A percentile compares a stretch with the other conserved stretches of the same genome.
phyloP scores from a whole-genome alignment of 2,888 invertebrate genomes.

The Gastracanthus pulcherrimus region DNA sequence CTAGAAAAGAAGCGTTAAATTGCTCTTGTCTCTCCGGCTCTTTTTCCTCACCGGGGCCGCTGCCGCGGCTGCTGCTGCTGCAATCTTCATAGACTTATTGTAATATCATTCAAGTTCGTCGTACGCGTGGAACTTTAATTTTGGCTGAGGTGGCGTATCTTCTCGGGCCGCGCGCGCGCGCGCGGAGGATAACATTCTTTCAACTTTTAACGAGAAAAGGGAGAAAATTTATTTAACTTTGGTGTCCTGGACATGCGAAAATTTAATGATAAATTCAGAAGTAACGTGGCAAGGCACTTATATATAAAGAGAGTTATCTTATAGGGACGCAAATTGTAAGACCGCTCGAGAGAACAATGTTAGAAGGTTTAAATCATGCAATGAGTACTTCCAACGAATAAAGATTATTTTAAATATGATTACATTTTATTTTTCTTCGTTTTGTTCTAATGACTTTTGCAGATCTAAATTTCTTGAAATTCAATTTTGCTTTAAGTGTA shows the following conservation, averaged over 20 bases:
- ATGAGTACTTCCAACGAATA: too few relatives aligned
- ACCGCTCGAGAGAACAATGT: too few relatives aligned
- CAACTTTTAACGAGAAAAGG: conserved; percentile 53
- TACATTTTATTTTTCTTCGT: too few relatives aligned
- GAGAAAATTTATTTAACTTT: conserved; percentile 51
- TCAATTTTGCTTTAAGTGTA: background rate
- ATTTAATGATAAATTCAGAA: conserved; percentile 43
- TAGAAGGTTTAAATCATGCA: too few relatives aligned
- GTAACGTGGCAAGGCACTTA: background rate
- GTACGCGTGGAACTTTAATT: conserved; percentile 34
- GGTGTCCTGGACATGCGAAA: conserved; percentile 10
- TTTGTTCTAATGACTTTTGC: too few relatives aligned
- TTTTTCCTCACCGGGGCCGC: conserved; percentile 2
- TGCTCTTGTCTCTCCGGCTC: conserved; percentile 56
- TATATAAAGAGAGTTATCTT: background rate
- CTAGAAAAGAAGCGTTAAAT: conserved; percentile 66
- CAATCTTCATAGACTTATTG: conserved; percentile 54
- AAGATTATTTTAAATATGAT: too few relatives aligned
- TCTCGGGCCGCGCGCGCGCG: background rate
- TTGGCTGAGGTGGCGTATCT: conserved; percentile 40
- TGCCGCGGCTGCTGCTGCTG: background rate
- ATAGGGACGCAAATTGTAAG: too few relatives aligned
- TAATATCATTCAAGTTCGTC: conserved; percentile 54
- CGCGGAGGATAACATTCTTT: conserved; percentile 25
- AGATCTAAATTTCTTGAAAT: background rate